A percentile compares a stretch with the other conserved stretches of the same genome.
Conservation (phyloP, 2,888 invertebrate species). For the Syritta pipiens region DNA sequence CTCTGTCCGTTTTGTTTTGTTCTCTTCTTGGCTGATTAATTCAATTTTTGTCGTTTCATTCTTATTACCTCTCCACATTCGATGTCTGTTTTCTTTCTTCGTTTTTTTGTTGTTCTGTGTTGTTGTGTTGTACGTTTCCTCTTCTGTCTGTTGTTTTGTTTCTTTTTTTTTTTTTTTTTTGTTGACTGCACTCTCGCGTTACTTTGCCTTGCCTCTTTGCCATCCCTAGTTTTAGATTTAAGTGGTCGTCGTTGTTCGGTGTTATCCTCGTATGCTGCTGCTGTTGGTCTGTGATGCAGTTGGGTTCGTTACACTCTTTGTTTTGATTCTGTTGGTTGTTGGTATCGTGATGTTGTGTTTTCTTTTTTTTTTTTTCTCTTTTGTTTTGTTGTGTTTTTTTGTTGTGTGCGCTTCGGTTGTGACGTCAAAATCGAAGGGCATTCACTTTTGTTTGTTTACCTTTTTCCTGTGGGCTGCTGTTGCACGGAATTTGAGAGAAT, state of each 20-base stretch:
- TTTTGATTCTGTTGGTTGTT: conserved; percentile 65
- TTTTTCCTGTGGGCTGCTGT: conserved; percentile 1
- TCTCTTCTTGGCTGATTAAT: conserved; percentile 32
- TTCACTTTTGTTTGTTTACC: conserved; percentile 60
- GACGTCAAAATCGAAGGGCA: conserved; percentile 61
- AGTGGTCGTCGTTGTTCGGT: conserved; percentile 40
- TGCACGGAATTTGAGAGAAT: not conserved
- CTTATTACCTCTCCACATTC: conserved; percentile 34
- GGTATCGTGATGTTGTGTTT: conserved; percentile 8
- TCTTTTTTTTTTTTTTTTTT: conserved; percentile 1
- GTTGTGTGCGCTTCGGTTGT: not conserved
- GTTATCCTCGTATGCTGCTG: conserved; percentile 31
- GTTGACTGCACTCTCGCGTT: conserved; percentile 5
- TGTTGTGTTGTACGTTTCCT: too few relatives aligned
- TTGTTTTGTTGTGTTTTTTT: not conserved
- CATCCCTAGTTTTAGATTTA: conserved; percentile 12
- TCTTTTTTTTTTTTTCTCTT: not conserved
- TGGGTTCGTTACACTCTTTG: conserved; percentile 65
- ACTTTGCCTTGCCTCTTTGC: not conserved
- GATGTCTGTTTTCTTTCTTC: conserved; percentile 16
- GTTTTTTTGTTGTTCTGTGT: not conserved
- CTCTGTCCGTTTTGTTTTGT: conserved; percentile 17
- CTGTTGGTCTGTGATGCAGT: conserved; percentile 1
- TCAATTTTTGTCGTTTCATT: conserved; percentile 42
- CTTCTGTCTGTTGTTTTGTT: not conserved